phyloP scores from a whole-genome alignment of 2,113 vertebrate species.

The Argyrosomus japonicus region DNA sequence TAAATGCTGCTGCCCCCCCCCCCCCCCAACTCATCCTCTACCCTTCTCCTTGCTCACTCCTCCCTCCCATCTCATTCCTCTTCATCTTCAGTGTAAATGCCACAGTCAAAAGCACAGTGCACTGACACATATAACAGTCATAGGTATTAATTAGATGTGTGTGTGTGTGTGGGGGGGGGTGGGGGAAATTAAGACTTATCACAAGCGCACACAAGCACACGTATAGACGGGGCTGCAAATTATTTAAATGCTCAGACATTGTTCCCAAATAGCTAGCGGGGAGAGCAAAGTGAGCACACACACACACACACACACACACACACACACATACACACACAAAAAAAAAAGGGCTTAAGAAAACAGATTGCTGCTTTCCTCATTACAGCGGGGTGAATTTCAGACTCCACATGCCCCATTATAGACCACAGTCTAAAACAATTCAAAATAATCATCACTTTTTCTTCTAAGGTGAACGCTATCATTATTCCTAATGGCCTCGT shows the following conservation, averaged over 20 bases:
- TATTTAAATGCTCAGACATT: constrained; percentile 54
- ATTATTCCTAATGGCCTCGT: constrained; percentile 43
- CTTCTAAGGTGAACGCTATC: constrained; percentile 37
- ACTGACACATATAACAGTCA: constrained; percentile 49
- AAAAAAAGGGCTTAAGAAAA: constrained; percentile 45
- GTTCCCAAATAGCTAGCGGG: constrained; percentile 41
- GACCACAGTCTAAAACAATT: constrained; percentile 43
- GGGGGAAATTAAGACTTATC: constrained; percentile 61
- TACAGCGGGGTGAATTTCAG: constrained; percentile 35
- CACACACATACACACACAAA: neutral
- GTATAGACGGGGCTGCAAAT: constrained; percentile 44
- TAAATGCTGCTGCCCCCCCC: constrained; percentile 70
- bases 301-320: neutral
- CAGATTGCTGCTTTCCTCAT: constrained; percentile 43
- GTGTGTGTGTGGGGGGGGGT: neutral
- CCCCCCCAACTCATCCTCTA: constrained; percentile 8
- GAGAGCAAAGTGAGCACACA: constrained; percentile 22
- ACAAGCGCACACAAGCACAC: constrained; percentile 1
- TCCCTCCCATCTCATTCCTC: constrained; percentile 62
- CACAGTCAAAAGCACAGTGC: constrained; percentile 63
- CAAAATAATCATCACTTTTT: constrained; percentile 11
- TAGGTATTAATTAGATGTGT: constrained; percentile 20
- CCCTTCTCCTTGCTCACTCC: constrained; percentile 50
- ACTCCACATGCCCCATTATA: constrained; percentile 22
- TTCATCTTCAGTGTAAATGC: constrained; percentile 75